These are phyloP conservation scores for Caenorhabditis parvicauda DNA, from an alignment of 2,888 invertebrate genomes.

Conservation along the genomic window DNA sequence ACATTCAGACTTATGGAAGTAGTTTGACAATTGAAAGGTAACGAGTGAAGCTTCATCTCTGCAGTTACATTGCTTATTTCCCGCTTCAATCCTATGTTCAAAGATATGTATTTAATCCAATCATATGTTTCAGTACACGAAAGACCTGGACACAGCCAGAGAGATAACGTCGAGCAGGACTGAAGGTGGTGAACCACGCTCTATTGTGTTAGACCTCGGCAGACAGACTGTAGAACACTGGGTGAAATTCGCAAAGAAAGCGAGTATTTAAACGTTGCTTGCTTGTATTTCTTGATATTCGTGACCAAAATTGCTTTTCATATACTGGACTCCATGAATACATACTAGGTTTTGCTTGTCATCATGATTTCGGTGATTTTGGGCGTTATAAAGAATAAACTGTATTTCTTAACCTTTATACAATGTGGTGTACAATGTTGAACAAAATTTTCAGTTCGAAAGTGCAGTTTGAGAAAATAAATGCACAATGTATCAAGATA, in stretches of 20 bases:
- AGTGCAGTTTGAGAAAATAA: too few relatives aligned
- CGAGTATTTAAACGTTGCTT: conserved; percentile 28
- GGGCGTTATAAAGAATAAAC: too few relatives aligned
- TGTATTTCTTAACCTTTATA: too few relatives aligned
- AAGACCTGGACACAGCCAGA: conserved; percentile 28
- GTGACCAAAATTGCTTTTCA: not conserved
- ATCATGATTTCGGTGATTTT: not conserved
- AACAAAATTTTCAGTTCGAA: too few relatives aligned
- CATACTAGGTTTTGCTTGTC: not conserved
- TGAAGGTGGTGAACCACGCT: conserved; percentile 41
- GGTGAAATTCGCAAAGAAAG: conserved; percentile 56
- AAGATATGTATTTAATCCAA: not conserved
- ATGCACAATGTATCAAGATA: too few relatives aligned
- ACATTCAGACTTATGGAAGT: not conserved
- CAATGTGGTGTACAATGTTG: too few relatives aligned
- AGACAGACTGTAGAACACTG: conserved; percentile 56
- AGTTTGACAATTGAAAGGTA: not conserved
- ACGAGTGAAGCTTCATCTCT: too few relatives aligned
- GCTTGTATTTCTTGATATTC: not conserved
- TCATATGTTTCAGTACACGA: conserved; percentile 23
- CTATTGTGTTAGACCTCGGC: conserved; percentile 49
- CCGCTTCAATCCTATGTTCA: too few relatives aligned
- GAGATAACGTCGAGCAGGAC: conserved; percentile 21
- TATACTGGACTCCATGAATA: not conserved
- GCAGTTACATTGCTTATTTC: too few relatives aligned